phyloP scores from a whole-genome alignment of 2,888 invertebrate genomes.

The Oligia latruncula region DNA sequence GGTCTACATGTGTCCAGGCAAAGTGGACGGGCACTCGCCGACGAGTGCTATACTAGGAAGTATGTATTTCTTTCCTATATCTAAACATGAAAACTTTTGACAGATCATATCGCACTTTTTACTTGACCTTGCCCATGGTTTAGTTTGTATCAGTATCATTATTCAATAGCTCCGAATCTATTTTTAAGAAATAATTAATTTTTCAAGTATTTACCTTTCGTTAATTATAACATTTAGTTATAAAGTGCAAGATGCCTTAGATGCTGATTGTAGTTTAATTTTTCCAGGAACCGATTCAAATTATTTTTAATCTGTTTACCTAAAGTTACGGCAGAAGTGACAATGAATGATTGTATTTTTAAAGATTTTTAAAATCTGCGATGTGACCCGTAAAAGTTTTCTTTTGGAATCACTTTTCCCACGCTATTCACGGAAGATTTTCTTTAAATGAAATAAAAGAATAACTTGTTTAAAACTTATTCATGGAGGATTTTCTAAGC shows the following conservation, averaged over 20 bases:
- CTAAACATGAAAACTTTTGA: background rate
- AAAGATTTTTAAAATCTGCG: background rate
- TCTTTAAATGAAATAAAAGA: background rate
- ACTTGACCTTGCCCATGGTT: background rate
- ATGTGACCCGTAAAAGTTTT: slow-evolving; percentile 10
- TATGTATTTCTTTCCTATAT: slow-evolving; percentile 69
- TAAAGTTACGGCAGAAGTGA: background rate
- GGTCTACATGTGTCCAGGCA: slow-evolving; percentile 87
- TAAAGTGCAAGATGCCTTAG: background rate
- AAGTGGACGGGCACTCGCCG: slow-evolving; percentile 84
- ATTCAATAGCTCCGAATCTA: background rate
- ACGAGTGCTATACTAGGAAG: slow-evolving; percentile 89
- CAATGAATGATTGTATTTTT: background rate
- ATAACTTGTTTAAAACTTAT: background rate
- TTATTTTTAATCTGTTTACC: background rate
- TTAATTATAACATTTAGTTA: background rate
- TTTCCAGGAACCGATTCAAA: background rate
- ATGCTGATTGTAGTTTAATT: background rate
- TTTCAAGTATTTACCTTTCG: background rate
- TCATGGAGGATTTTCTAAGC: background rate
- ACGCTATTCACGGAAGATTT: slow-evolving; percentile 3
- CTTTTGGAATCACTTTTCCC: background rate
- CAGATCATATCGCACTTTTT: slow-evolving; percentile 10
- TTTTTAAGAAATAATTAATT: background rate
- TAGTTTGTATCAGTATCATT: background rate